Percentiles rank a stretch among this genome's conserved stretches.
Evolutionary conservation across 2,797 vertebrate species (phyloP).

Genomic region (Sebastes variabilis): DNA sequence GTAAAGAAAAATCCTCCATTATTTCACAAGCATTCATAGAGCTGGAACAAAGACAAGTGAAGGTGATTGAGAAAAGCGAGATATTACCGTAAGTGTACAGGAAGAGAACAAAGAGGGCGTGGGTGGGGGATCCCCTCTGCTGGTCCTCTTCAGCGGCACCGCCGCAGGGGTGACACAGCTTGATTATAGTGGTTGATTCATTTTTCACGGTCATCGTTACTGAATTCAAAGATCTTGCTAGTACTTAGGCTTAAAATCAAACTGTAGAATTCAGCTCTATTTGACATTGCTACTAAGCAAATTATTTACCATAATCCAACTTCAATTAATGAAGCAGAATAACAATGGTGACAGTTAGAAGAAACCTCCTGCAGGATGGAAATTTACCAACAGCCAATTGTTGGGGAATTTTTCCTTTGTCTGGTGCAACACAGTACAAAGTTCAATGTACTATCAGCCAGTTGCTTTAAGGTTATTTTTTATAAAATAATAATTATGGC

Average conservation of each 20-base stretch:
- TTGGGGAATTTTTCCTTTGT: neutral
- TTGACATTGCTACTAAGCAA: neutral
- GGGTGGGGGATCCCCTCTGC: conserved; percentile 82
- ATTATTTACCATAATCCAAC: neutral
- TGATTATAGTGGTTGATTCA: conserved; percentile 1
- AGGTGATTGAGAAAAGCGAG: conserved; percentile 36
- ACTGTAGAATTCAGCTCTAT: neutral
- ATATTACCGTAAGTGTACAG: conserved; percentile 82
- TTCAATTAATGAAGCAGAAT: neutral
- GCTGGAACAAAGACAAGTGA: conserved; percentile 6
- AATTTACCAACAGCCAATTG: neutral
- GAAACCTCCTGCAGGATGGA: neutral
- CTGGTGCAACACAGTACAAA: neutral
- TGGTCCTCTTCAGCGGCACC: conserved; percentile 47
- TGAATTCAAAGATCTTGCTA: neutral
- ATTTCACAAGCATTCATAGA: neutral
- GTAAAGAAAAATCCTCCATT: neutral
- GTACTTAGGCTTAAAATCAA: neutral
- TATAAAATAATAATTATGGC: neutral
- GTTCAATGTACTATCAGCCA: neutral
- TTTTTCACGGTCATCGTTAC: neutral
- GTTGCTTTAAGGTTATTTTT: neutral
- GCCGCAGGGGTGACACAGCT: conserved; percentile 63
- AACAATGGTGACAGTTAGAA: neutral
- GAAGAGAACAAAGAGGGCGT: conserved; percentile 69